Percentiles rank a stretch among this genome's conserved stretches.
Conservation (phyloP, 2,797 vertebrate genomes). For the Tenualosa ilisha region DNA sequence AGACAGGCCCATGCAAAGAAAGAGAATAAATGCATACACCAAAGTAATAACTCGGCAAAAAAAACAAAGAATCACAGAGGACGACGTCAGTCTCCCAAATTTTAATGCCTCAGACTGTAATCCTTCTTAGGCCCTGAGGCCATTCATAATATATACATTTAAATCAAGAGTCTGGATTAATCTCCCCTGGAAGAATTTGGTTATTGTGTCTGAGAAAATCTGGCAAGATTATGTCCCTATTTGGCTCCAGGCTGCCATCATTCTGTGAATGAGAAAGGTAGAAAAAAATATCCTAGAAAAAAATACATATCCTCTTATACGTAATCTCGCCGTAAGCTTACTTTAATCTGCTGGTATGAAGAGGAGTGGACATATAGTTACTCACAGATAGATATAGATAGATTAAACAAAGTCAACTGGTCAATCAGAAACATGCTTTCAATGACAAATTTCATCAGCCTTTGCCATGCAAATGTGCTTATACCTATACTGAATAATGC, state of each 20-base stretch:
- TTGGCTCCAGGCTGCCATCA: neutral
- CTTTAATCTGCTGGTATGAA: neutral
- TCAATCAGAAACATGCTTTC: neutral
- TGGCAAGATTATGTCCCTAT: neutral
- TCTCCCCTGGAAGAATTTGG: neutral
- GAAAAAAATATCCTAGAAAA: neutral
- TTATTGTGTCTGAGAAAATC: constrained; percentile 22
- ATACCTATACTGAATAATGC: neutral
- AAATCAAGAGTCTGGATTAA: constrained; percentile 46
- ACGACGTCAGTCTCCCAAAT: constrained; percentile 54
- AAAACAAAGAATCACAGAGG: constrained; percentile 41
- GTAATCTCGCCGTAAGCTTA: neutral
- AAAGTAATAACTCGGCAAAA: constrained; percentile 62
- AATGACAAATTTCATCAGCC: neutral
- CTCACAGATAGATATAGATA: neutral
- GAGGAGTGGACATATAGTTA: neutral
- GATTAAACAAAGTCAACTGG: neutral
- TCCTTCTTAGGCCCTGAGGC: constrained; percentile 63
- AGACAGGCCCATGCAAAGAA: constrained; percentile 45
- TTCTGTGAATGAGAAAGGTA: neutral
- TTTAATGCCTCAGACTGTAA: constrained; percentile 66
- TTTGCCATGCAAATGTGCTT: neutral
- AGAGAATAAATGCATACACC: constrained; percentile 61
- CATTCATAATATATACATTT: constrained; percentile 59
- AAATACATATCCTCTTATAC: neutral